Base-by-base conservation (phyloP, 2,113 vertebrate species). In the Myanophis thanlyinensis region DNA sequence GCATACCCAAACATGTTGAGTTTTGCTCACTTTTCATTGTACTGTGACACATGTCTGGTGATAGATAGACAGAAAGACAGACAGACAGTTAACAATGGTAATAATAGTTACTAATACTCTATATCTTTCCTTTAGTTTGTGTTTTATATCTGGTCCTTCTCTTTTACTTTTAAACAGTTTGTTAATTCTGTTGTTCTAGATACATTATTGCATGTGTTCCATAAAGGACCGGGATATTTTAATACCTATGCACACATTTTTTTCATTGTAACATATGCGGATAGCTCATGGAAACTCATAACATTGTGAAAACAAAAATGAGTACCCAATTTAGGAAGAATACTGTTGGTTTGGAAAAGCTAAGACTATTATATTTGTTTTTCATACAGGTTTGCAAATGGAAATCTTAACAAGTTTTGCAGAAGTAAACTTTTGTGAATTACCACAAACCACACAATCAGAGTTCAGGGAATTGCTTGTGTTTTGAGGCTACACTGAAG, bases 321-420 rank as follows among this genome's bases (percentile, higher is more conserved):
- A 85, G n/a, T 40, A 56, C 53, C 73, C 80, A 62, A 51, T 89
- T 93, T 93, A 85, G 30, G 46, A 54, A 93, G 88, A 90, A 89
- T 46, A 90, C 49, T 30, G 30, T 62, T 86, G 30, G 80, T 85
- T 49, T 49, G 88, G 47, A 49, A 90, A 85, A 86, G 25, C 22
- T 93, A 90, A 23, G 92, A 90, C 92, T 90, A 89, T 93, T 93
- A 51, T 89, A 86, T 90, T 93, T 90, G 92, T 93, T 93, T 90
- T 90, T 40, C 88, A 51, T 35, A 62, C 80, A 52, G 80, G 46
- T 93, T 93, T 93, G 88, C 80, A 93, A 90, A 93, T 90, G 92
- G 92, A 93, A 93, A 86, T 93, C 73, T 93, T 93, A 93, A 86
- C 89, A 89, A 56, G 92, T 93, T 93, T 89, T 44, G 67, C 88